Base-by-base conservation (phyloP, 2,888 invertebrate genomes). In the Enchytraeus crypticus region DNA sequence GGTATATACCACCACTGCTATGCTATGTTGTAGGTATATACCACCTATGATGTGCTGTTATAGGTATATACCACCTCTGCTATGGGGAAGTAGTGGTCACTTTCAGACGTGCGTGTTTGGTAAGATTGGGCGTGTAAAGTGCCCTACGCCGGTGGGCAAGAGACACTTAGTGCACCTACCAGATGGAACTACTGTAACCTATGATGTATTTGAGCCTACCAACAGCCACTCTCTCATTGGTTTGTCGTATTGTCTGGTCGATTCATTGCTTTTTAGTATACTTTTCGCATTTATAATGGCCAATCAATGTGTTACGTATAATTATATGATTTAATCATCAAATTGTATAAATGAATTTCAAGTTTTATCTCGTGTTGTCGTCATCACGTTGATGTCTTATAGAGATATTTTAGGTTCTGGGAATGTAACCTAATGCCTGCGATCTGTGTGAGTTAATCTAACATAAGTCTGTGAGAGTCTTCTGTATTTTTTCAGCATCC, bases 31-130 rank as follows among this genome's bases (percentile, higher is more conserved):
- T n/a, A 92, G 92, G 61, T 92, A 92, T 80, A 83, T 87, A 70
- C 92, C 92, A 55, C 90, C 92, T 55, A 83, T 89, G 69, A 79
- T 93, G 70, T 95, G 93, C n/a, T n/a, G n/a, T n/a, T n/a, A n/a
- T n/a, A 92, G 92, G 61, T 92, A 92, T 80, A 83, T 87, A 70
- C 92, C 92, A 55, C 90, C 92, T 55, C 83, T 89, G 69, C 79
- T 93, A 70, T 95, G 93, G 93, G 95, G 95, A 61, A 91, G 90
- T 79, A 92, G 91, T 79, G 93, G 93, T 14, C 93, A 95, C 79
- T 86, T 93, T 26, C 93, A 95, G 79, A 93, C 93, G 1, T 88
- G 92, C 63, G 82, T 92, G 57, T 93, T 93, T 81, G 92, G 91
- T 72, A 74, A 80, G 60, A 71, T 81, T 57, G 81, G 81, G 1